Evolutionary conservation across 2,797 vertebrate genomes (phyloP).

Genomic region (Channallabes apus): DNA sequence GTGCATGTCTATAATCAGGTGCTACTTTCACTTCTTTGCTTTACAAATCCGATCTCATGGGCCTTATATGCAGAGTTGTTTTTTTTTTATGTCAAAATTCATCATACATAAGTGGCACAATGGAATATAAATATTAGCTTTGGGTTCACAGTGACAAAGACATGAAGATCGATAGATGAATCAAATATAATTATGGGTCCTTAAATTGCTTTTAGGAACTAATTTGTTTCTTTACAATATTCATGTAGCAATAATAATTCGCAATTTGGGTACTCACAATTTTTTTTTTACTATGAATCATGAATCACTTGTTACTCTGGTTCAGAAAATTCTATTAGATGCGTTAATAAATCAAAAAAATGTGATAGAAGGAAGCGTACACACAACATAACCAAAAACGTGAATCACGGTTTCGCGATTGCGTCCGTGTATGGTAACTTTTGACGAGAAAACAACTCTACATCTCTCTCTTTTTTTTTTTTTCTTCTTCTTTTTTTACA

Average conservation of each 20-base stretch:
- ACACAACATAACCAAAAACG: neutral
- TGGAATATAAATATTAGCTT: neutral
- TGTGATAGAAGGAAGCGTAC: neutral
- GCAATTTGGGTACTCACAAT: neutral
- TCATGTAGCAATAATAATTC: neutral
- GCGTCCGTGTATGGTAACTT: neutral
- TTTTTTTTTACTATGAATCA: too few species aligned
- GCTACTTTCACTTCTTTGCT: conserved; percentile 47
- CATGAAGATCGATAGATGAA: neutral
- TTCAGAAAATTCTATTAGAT: neutral
- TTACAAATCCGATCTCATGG: conserved; percentile 24
- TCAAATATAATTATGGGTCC: neutral
- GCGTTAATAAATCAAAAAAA: neutral
- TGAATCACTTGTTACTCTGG: neutral
- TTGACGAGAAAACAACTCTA: conserved; percentile 17
- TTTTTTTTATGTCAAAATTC: conserved; percentile 19
- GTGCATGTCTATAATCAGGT: conserved; percentile 47
- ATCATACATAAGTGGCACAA: neutral
- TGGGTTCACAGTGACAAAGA: neutral
- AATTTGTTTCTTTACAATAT: neutral
- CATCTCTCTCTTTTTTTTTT: neutral
- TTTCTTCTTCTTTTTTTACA: neutral
- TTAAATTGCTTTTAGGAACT: neutral
- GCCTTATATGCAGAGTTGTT: neutral
- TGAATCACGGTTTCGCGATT: neutral